These are phyloP conservation scores for Entomyzon cyanotis DNA, from an alignment of 2,113 vertebrate genomes.

Conservation along the genomic window DNA sequence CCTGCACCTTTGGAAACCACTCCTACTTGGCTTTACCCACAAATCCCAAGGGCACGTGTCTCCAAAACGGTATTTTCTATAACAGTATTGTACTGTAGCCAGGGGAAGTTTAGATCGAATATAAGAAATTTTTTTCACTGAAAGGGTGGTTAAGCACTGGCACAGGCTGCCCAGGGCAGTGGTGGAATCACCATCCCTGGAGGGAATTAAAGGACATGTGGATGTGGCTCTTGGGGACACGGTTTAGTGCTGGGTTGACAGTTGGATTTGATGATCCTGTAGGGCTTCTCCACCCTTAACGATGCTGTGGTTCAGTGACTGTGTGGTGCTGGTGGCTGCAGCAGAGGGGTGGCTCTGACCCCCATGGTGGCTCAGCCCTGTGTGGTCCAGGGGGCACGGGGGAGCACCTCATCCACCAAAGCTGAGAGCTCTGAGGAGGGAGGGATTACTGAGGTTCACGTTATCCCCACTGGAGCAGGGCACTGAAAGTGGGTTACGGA, in stretches of 20 bases:
- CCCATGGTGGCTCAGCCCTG: accelerated
- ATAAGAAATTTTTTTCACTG: neutral
- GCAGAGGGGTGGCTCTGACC: neutral
- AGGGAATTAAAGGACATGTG: neutral
- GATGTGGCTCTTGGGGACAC: neutral
- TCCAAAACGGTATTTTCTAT: accelerated
- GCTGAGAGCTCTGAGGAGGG: neutral
- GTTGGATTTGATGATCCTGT: neutral
- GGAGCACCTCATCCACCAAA: neutral
- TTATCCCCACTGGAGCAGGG: neutral
- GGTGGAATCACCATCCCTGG: neutral
- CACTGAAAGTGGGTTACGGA: neutral
- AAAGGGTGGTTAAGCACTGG: neutral
- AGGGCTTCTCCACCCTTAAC: neutral
- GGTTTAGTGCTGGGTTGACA: neutral
- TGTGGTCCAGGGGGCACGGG: neutral
- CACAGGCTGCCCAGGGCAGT: neutral
- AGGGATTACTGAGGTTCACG: neutral
- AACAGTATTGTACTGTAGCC: neutral
- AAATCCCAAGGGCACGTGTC: neutral
- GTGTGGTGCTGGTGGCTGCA: neutral
- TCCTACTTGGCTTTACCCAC: neutral
- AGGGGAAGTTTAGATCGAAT: neutral
- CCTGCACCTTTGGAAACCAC: neutral
- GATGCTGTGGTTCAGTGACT: neutral